Conservation (phyloP, 1,140 invertebrate species). For the Oreohelix idahoensis region DNA sequence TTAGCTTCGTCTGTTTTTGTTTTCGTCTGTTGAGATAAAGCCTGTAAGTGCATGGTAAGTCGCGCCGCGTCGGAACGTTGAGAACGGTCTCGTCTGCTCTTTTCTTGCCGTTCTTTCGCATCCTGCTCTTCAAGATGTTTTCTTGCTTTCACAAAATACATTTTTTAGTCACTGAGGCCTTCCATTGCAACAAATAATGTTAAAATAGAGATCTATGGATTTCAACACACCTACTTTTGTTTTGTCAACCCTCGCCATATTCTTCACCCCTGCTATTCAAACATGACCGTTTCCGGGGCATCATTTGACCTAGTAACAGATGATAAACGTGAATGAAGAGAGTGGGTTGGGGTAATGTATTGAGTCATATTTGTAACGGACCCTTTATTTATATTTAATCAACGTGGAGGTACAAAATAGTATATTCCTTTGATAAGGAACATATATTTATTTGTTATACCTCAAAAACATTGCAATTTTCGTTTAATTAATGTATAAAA, state of each 20-base stretch:
- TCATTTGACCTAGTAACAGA: slow-evolving; percentile 39
- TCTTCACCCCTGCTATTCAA: slow-evolving; percentile 25
- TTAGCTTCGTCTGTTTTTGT: neutral
- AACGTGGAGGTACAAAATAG: too few relatives aligned
- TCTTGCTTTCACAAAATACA: slow-evolving; percentile 61
- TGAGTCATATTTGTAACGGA: too few relatives aligned
- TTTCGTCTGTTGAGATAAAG: slow-evolving; percentile 35
- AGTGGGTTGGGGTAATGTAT: too few relatives aligned
- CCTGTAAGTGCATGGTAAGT: slow-evolving; percentile 37
- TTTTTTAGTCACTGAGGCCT: slow-evolving; percentile 37
- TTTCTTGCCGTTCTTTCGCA: slow-evolving; percentile 43
- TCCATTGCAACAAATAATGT: neutral
- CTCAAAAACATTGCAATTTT: too few relatives aligned
- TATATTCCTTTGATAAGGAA: too few relatives aligned
- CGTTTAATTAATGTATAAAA: too few relatives aligned
- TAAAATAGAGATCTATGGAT: neutral
- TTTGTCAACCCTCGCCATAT: slow-evolving; percentile 47
- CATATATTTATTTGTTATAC: too few relatives aligned
- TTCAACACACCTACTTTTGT: slow-evolving; percentile 38
- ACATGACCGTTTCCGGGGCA: slow-evolving; percentile 52
- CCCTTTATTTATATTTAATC: too few relatives aligned
- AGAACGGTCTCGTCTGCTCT: slow-evolving; percentile 45
- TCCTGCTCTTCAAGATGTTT: slow-evolving; percentile 55
- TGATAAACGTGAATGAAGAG: neutral
- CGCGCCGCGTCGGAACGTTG: slow-evolving; percentile 43